Evolutionary conservation across 2,888 invertebrate species (phyloP), one percentile per base, ranked within the genome.

Genomic region (Prosapia bicincta): DNA sequence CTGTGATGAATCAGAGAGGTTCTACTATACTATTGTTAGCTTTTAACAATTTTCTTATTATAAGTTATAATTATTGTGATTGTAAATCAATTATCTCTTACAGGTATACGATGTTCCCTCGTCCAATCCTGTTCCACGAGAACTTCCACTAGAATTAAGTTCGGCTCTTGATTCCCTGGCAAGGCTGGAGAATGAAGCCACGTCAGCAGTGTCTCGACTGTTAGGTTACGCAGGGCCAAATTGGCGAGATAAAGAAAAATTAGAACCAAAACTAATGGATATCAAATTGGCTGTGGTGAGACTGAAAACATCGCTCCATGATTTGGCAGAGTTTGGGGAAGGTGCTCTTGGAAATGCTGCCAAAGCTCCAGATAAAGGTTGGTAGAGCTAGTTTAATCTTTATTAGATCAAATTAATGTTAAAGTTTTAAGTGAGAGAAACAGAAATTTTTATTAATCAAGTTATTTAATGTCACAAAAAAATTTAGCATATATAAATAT

Each of bases 311-410:
- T 92, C 94, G 0, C 85, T 97, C 32, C 93, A 94, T 83, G 96
- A 97, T 86, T 90, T 97, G 77, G 90, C 95, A 0, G 94, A 96
- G 80, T 97, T 97, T 84, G 92, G 94, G 0, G 94, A 95, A 84
- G 95, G 96, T 79, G 92, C 95, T 26, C 86, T 96, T 77, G 96
- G 95, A 43, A 96, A 96, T 84, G 95, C 96, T 7, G 90, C 91
- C 66, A 90, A 91, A 83, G 93, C 93, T 71, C 91, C 92, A 80
- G 95, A 95, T 84, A 93, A 93, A 86, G 92, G 90, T 88, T n/a
- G n/a, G n/a, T n/a, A n/a, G n/a, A n/a, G n/a, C n/a, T n/a, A n/a
- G n/a, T n/a, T n/a, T n/a, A n/a, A n/a, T n/a, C n/a, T n/a, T n/a
- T n/a, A n/a, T n/a, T n/a, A n/a, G n/a, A n/a, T n/a, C n/a, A n/a